Evolutionary conservation across 37 sponge, comb jelly and placozoan genomes (phyloP).

Genomic region (Tethya wilhelma): DNA sequence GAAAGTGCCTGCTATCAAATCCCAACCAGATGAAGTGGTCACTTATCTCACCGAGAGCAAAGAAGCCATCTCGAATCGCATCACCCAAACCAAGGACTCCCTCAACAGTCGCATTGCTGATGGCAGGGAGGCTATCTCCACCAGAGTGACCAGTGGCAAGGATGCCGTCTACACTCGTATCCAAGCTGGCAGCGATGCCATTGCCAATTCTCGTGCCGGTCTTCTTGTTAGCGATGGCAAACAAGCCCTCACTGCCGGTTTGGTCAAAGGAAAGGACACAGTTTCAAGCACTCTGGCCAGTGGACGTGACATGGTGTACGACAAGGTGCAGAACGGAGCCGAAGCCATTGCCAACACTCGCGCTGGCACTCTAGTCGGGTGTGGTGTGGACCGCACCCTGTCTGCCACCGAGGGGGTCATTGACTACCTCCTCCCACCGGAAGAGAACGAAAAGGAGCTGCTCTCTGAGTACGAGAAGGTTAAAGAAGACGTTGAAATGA

Average conservation of each 20-base stretch:
- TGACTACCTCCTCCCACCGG: slow-evolving; percentile 58
- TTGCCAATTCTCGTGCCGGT: slow-evolving; percentile 58
- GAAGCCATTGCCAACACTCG: slow-evolving; percentile 51
- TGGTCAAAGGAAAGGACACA: slow-evolving; percentile 36
- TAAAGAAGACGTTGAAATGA: slow-evolving; percentile 3
- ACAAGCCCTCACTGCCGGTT: slow-evolving; percentile 14
- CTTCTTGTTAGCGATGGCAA: slow-evolving; percentile 20
- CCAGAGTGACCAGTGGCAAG: slow-evolving; percentile 23
- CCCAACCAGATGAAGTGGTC: slow-evolving; percentile 48
- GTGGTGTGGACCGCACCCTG: slow-evolving; percentile 53
- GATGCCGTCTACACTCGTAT: slow-evolving; percentile 19
- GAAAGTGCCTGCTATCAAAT: slow-evolving; percentile 65
- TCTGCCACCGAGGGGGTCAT: slow-evolving; percentile 51
- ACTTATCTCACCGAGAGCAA: slow-evolving; percentile 18
- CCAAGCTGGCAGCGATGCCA: slow-evolving; percentile 28
- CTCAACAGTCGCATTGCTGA: slow-evolving; percentile 16
- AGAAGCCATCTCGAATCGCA: slow-evolving; percentile 8
- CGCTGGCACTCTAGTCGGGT: slow-evolving; percentile 50
- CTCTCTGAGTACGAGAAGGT: slow-evolving; percentile 23
- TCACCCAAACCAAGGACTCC: slow-evolving; percentile 11
- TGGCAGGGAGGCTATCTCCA: slow-evolving; percentile 8
- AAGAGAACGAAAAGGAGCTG: slow-evolving; percentile 50
- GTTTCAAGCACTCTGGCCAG: slow-evolving; percentile 2
- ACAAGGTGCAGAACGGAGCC: slow-evolving; percentile 22
- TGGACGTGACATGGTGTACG: slow-evolving; percentile 33